phyloP scores from a whole-genome alignment of 1,140 invertebrate genomes.

The Laodelphax striatellus region DNA sequence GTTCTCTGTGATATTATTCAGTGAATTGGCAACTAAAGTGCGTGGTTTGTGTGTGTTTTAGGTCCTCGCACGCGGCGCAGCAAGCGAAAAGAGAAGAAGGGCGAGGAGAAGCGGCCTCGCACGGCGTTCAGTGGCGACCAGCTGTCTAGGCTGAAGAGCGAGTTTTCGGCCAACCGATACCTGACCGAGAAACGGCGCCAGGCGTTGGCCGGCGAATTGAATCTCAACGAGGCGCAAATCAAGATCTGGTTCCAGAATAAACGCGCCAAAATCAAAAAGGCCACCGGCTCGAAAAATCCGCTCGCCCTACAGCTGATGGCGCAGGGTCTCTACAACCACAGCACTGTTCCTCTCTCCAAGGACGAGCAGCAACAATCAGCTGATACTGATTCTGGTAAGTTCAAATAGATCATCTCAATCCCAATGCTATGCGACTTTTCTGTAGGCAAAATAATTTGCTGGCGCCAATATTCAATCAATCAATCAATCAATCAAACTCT shows the following conservation, averaged over 20 bases:
- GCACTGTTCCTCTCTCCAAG: conserved; percentile 63
- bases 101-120: conserved; percentile 88
- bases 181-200: conserved; percentile 87
- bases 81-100: conserved; percentile 49
- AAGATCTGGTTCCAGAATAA: conserved; percentile 99
- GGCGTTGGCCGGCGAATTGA: conserved; percentile 80
- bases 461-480: too few relatives aligned
- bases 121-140: conserved; percentile 97
- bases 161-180: conserved; percentile 93
- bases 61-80: conserved; percentile 80
- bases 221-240: conserved; percentile 94
- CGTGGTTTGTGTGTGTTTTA: conserved; percentile 34
- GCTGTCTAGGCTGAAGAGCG: conserved; percentile 80
- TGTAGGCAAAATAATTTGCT: too few relatives aligned
- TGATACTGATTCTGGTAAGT: conserved; percentile 8
- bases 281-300: conserved; percentile 77
- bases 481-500: too few relatives aligned
- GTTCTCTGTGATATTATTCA: too few relatives aligned
- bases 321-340: conserved; percentile 89
- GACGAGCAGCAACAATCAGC: conserved; percentile 57
- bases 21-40: too few relatives aligned
- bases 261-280: conserved; percentile 95
- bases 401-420: too few relatives aligned
- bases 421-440: too few relatives aligned
- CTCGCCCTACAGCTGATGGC: conserved; percentile 90